phyloP scores from a whole-genome alignment of 2,797 vertebrate genomes.

The Coregonus suidteri region DNA sequence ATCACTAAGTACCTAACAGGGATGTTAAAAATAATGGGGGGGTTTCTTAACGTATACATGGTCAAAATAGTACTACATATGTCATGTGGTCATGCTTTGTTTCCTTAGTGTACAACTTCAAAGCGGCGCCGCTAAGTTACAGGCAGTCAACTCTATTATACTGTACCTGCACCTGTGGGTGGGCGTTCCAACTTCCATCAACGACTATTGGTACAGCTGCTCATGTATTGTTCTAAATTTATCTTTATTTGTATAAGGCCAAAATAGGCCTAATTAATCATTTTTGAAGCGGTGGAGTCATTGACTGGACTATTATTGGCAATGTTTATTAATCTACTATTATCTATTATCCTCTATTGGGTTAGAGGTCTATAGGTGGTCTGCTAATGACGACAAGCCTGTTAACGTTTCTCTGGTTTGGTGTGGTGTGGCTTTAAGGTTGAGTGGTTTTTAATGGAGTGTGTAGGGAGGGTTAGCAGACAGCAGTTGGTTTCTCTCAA shows the following conservation, averaged over 20 bases:
- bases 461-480: too few species aligned
- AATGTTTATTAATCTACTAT: slow-evolving; percentile 13
- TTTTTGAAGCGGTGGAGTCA: slow-evolving; percentile 27
- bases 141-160: slow-evolving; percentile 50
- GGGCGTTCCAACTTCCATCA: slow-evolving; percentile 31
- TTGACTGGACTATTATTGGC: slow-evolving; percentile 35
- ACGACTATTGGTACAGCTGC: slow-evolving; percentile 64
- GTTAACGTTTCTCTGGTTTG: slow-evolving; percentile 16
- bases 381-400: slow-evolving; percentile 18
- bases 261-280: slow-evolving; percentile 50
- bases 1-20: neutral
- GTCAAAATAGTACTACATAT: neutral
- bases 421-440: neutral
- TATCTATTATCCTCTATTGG: slow-evolving; percentile 39
- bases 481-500: too few species aligned
- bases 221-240: slow-evolving; percentile 38
- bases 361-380: slow-evolving; percentile 36
- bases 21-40: neutral
- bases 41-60: neutral
- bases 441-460: too few species aligned
- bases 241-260: slow-evolving; percentile 53
- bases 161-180: slow-evolving; percentile 58
- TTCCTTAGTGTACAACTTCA: slow-evolving; percentile 45
- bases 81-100: neutral
- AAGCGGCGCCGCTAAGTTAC: slow-evolving; percentile 46